Base-by-base conservation (phyloP, 2,113 vertebrate species). In the Ursus arctos region DNA sequence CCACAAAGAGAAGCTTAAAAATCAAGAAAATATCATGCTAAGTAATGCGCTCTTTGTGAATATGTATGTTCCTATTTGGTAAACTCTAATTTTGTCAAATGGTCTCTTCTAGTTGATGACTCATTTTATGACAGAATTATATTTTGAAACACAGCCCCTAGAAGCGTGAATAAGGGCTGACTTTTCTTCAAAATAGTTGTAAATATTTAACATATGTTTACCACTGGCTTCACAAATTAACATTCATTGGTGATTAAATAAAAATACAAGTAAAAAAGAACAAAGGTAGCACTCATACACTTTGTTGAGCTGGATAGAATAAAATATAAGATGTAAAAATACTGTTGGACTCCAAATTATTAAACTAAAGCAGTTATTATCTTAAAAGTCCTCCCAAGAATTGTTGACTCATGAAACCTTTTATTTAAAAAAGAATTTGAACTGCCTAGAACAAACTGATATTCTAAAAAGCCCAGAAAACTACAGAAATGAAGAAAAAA, bases 161-260 rank as follows among this genome's bases (percentile, higher is more conserved):
- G 53, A 87, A 69, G 7, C 15, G 76, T 95, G 74, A 92, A 74
- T 88, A 79, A 88, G 4, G 7, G 84, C 81, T 53, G 85, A 79
- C 8, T 65, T 83, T 0, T 71, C n/a, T 88, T 94, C 28, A 33
- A 43, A 6, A 67, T 13, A 26, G 19, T n/a, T 49, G 83, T 69
- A 90, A 96, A 94, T 79, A 86, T 77, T 90, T 87, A 77, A 86
- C 6, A 94, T 21, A 33, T 36, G 84, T 90, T 90, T 67, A n/a
- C 16, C 6, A 43, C 31, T 74, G 22, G 3, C 5, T 77, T 84
- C 57, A 26, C 33, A 92, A 95, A 87, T 74, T 72, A 83, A 43
- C 24, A 72, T 74, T 57, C 19, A 88, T 16, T 79, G 49, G 6
- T n/a, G 21, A 89, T 87, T 55, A 61, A 80, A 59, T 65, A 86